phyloP scores from a whole-genome alignment of 2,113 vertebrate species.

The Clarias batrachus region DNA sequence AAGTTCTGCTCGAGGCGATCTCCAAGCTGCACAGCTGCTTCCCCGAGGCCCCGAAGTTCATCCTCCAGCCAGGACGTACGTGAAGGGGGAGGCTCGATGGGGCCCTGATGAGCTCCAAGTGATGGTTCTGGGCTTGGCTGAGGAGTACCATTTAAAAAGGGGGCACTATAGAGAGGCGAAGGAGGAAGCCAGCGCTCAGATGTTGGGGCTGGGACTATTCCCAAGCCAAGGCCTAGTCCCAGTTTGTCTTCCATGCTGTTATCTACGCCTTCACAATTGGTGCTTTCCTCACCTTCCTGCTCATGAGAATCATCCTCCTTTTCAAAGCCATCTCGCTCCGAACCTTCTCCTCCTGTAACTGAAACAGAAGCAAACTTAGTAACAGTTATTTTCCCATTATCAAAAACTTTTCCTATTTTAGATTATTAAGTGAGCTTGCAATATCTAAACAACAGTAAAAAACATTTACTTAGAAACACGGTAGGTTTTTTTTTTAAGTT shows the following conservation, averaged over 20 bases:
- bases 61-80: conserved; percentile 77
- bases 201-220: conserved; percentile 75
- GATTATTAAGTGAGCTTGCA: too few relatives aligned
- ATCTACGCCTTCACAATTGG: conserved; percentile 70
- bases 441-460: neutral
- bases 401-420: neutral
- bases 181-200: conserved; percentile 79
- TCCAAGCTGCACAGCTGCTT: conserved; percentile 75
- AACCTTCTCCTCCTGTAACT: conserved; percentile 69
- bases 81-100: conserved; percentile 67
- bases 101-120: conserved; percentile 71
- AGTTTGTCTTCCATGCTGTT: conserved; percentile 78
- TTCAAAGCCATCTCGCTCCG: conserved; percentile 73
- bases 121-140: conserved; percentile 77
- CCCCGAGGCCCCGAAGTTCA: conserved; percentile 73
- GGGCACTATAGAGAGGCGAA: conserved; percentile 77
- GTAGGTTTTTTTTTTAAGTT: neutral
- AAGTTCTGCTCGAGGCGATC: conserved; percentile 75
- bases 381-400: neutral
- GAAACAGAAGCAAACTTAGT: conserved; percentile 18
- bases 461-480: neutral
- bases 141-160: conserved; percentile 77
- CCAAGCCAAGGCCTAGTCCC: conserved; percentile 72
- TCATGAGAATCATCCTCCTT: conserved; percentile 74
- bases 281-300: conserved; percentile 68